These are phyloP conservation scores for Mus spicilegus DNA, from an alignment of 2,113 vertebrate species.

Conservation along the genomic window DNA sequence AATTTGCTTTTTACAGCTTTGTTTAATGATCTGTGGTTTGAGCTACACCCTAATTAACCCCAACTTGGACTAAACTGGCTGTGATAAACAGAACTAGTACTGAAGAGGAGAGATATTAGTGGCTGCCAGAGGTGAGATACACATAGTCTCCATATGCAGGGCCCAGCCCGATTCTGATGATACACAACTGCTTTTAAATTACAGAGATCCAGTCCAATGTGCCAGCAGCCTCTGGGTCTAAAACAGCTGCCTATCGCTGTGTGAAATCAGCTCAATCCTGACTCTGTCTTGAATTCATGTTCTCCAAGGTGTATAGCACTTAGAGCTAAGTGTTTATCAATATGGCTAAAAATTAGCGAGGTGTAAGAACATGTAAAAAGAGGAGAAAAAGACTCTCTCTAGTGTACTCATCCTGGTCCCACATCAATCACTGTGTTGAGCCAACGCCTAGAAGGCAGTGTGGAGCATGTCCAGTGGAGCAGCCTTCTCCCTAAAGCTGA, in stretches of 20 bases:
- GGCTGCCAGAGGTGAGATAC: conserved; percentile 47
- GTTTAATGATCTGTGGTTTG: conserved; percentile 81
- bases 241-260: neutral
- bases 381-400: accelerated
- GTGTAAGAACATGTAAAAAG: neutral
- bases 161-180: neutral
- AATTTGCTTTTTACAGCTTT: conserved; percentile 81
- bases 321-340: neutral
- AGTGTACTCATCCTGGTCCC: neutral
- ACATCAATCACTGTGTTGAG: neutral
- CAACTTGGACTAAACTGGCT: conserved; percentile 75
- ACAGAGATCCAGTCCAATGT: neutral
- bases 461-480: accelerated
- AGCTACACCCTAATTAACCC: conserved; percentile 81
- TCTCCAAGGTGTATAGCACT: neutral
- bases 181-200: accelerated
- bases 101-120: conserved; percentile 51
- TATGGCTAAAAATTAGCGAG: neutral
- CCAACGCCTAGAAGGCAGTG: too few species aligned
- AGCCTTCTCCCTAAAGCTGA: neutral
- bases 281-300: neutral
- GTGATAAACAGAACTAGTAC: conserved; percentile 73
- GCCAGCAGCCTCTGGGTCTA: neutral
- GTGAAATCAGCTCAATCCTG: neutral
- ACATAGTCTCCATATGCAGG: neutral